Evolutionary conservation across 1,140 invertebrate species (phyloP).

Genomic region (Polypedilum pembai): DNA sequence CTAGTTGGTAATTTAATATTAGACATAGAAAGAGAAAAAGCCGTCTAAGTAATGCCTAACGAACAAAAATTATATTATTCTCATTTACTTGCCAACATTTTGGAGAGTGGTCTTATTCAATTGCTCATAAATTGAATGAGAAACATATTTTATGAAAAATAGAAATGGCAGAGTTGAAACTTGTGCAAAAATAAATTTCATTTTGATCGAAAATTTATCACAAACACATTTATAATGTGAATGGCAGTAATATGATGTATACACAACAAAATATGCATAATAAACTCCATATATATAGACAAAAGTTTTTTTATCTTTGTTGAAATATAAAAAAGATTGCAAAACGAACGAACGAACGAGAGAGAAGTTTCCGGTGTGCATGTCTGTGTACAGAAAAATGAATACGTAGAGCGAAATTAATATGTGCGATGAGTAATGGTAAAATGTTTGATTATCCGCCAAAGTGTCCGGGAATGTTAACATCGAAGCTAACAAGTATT

Average conservation of each 20-base stretch:
- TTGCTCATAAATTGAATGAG: not conserved
- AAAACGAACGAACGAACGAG: not conserved
- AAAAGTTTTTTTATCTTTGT: too few species aligned
- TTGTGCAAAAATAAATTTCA: too few species aligned
- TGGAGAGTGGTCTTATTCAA: conserved; percentile 9
- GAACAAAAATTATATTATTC: not conserved
- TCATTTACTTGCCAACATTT: not conserved
- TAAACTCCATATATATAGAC: too few species aligned
- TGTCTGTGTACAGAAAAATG: not conserved
- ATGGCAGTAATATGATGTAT: too few species aligned
- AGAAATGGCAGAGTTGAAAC: too few species aligned
- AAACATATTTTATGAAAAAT: too few species aligned
- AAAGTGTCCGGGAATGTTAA: conserved; percentile 51
- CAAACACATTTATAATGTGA: too few species aligned
- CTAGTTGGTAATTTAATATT: conserved; percentile 9
- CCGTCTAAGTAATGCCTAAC: not conserved
- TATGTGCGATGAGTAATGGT: not conserved
- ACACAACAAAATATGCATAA: too few species aligned
- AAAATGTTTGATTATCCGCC: conserved; percentile 43
- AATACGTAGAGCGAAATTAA: not conserved
- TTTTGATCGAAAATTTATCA: too few species aligned
- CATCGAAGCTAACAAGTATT: conserved; percentile 61
- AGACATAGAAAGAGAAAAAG: not conserved
- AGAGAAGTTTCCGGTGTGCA: not conserved
- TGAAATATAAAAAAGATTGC: too few species aligned